Evolutionary conservation across 2,797 vertebrate genomes (phyloP).

Genomic region (Mormyrus proboscirostris): DNA sequence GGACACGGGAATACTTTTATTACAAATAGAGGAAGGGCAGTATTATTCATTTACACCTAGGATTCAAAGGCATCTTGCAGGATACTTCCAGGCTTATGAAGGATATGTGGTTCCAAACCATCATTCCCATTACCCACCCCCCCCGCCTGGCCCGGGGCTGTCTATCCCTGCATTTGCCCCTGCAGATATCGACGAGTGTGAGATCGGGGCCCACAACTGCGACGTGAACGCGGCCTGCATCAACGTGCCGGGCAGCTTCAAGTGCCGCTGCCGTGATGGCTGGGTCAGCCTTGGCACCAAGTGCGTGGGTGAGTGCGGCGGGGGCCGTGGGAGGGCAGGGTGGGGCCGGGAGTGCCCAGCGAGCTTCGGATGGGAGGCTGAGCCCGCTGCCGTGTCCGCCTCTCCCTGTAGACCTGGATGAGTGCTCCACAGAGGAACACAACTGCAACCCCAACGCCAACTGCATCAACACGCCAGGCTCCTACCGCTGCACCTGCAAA

Average conservation of each 20-base stretch:
- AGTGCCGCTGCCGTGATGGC: constrained; percentile 81
- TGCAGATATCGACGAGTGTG: constrained; percentile 85
- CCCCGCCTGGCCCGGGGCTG: neutral
- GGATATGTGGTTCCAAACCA: neutral
- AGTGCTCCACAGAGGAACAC: constrained; percentile 76
- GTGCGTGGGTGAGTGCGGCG: constrained; percentile 73
- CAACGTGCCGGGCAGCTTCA: constrained; percentile 86
- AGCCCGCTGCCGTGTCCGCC: neutral
- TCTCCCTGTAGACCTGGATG: constrained; percentile 72
- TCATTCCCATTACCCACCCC: neutral
- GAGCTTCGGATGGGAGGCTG: neutral
- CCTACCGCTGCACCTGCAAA: constrained; percentile 79
- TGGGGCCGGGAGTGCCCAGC: neutral
- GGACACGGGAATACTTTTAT: neutral
- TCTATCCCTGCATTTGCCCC: constrained; percentile 2
- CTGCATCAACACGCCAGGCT: constrained; percentile 81
- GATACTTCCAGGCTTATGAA: neutral
- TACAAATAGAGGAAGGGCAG: neutral
- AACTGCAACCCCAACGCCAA: constrained; percentile 78
- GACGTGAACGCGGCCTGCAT: constrained; percentile 82
- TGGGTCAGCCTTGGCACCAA: constrained; percentile 85
- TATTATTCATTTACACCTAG: neutral
- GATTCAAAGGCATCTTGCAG: neutral
- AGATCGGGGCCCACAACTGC: constrained; percentile 83
- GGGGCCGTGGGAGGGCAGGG: neutral